A percentile compares a stretch with the other conserved stretches of the same genome.
Evolutionary conservation across 2,113 vertebrate genomes (phyloP).

Genomic region (Felis chaus): DNA sequence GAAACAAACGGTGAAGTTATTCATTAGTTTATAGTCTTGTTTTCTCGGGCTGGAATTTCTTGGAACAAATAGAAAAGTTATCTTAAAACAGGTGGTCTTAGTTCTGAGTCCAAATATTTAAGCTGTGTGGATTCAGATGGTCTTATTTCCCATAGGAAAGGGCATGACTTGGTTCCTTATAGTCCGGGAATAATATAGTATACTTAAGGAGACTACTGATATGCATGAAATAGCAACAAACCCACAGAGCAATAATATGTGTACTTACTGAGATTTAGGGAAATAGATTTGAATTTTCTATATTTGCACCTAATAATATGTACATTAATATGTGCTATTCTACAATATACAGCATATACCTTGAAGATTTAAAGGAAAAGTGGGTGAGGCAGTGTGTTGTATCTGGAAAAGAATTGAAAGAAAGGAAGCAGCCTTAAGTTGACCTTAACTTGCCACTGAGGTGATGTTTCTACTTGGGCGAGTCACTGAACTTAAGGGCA

Average conservation of each 20-base stretch:
- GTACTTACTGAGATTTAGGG: background rate
- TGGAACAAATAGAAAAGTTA: conserved; percentile 29
- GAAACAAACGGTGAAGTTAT: background rate
- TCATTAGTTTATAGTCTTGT: background rate
- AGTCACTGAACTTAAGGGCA: background rate
- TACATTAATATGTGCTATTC: background rate
- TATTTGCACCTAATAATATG: background rate
- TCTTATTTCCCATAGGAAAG: background rate
- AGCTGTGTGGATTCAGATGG: background rate
- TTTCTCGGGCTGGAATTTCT: background rate
- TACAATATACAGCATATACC: background rate
- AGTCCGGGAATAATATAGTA: background rate
- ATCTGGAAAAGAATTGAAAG: background rate
- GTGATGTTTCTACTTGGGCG: background rate
- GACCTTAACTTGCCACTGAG: background rate
- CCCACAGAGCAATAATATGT: background rate
- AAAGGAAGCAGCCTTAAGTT: background rate
- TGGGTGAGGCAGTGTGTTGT: background rate
- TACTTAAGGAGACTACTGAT: background rate
- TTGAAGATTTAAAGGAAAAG: background rate
- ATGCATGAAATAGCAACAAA: background rate
- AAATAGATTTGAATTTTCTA: background rate
- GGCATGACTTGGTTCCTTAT: background rate
- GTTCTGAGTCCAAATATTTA: background rate
- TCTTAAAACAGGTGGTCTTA: background rate